Base-by-base conservation (phyloP, 2,888 invertebrate species). In the Caenorhabditis becei region DNA sequence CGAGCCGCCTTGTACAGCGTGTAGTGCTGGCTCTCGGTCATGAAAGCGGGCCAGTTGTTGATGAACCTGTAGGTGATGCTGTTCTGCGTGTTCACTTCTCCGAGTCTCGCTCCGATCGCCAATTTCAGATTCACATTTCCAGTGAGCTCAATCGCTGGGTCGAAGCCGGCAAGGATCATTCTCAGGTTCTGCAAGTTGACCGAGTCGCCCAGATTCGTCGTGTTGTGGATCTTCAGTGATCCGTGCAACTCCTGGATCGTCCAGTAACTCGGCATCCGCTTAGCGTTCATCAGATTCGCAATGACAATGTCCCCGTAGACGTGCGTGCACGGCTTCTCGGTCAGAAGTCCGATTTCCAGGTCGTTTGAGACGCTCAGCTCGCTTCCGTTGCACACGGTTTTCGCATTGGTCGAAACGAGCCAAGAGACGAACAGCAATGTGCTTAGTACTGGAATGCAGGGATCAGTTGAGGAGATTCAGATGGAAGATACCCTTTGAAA, bases 1-100 rank as follows among this genome's bases (percentile, higher is more conserved):
- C 7, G 11, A 8, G 75, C 37, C 2, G 75, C 75, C 8, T 41
- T 18, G 59, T 51, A 44, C 5, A 75, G 61, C 2, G 66, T 75
- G 47, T 66, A 66, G 53, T 75, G 66, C 53, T 66, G 53, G 41
- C 75, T 75, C 66, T 75, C 49, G 20, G 66, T 66, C 75, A 75
- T 75, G 4, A 24, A 18, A 18, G 66, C 59, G n/a, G 75, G 75
- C 66, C 59, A 66, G 51, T 75, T 75, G 1, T 54, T 37, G 3
- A 18, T n/a, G 37, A 75, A 53, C 10, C 5, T 44, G 18, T 75
- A 75, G 7, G 58, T 61, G 41, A 66, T 54, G 11, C 7, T 28
- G 28, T 41, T 4, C 7, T 11, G 4, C 7, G 75, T 66, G 24
- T 20, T 41, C 2, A 75, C 75, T 0, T 23, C 18, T 23, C 66